Base-by-base conservation (phyloP, 1,140 invertebrate genomes). In the Copidosoma floridanum region DNA sequence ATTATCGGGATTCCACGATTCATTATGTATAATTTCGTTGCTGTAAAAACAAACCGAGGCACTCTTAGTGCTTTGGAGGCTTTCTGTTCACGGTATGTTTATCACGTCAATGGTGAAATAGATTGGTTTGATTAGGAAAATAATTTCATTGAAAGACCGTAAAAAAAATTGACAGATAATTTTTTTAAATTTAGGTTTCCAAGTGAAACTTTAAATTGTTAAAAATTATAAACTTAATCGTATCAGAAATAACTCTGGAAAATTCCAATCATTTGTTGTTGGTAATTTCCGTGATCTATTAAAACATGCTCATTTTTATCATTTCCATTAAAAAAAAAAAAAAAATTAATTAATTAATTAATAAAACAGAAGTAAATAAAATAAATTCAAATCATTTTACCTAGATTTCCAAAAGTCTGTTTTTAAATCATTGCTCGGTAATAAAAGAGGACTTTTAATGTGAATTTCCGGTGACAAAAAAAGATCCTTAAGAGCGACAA, bases 401-500 rank as follows among this genome's bases (percentile, higher is more conserved):
- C 57, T 60, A 24, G 29, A 58, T 51, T 64, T 59, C 52, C 52
- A 64, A 27, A 26, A 37, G 14, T 57, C 44, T 35, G 20, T 53
- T 59, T 60, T 54, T 6, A 55, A 32, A 21, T 54, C 35, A 41
- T 41, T 48, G n/a, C 51, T 61, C 20, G 38, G 37, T 0, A 46
- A 55, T 0, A 55, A 44, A 10, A 41, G 48, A 4, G 58, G 51
- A n/a, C 32, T 40, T 61, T 43, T 61, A 23, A 61, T 55, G 14
- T 61, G 52, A 24, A 61, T 61, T 55, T 61, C 29, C 4, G 59
- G 60, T 0, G 68, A 67, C 5, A 71, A 61, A 35, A 76, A 72
- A 18, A 77, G 63, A 65, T 75, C 72, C 61, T 68, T 74, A 29
- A 76, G 61, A 24, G 72, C 65, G n/a, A 77, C 68, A 18, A 72